Evolutionary conservation across 2,113 vertebrate species (phyloP).

Genomic region (Cyphomyrus discorhynchus): DNA sequence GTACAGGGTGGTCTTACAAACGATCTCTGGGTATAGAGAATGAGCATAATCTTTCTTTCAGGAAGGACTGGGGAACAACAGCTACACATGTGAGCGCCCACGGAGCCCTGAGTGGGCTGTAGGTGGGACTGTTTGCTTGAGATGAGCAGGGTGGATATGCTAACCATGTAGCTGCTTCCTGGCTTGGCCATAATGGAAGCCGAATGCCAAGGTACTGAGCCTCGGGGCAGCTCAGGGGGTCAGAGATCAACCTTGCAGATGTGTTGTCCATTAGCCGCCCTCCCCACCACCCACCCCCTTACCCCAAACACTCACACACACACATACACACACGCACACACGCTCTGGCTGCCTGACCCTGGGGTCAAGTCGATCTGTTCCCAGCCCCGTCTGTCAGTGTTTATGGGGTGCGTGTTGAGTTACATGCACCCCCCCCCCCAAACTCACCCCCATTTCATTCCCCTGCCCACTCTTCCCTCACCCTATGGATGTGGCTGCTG

Average conservation of each 20-base stretch:
- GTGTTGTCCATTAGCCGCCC: slow-evolving; percentile 23
- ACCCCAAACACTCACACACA: not conserved
- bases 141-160: not conserved
- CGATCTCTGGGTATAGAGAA: not conserved
- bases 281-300: not conserved
- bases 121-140: not conserved
- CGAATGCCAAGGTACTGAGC: not conserved
- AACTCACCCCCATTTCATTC: not conserved
- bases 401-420: slow-evolving; percentile 20
- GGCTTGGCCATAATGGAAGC: slow-evolving; percentile 1
- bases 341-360: slow-evolving; percentile 13
- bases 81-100: not conserved
- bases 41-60: not conserved
- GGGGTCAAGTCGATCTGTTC: slow-evolving; percentile 24
- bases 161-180: not conserved
- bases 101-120: not conserved
- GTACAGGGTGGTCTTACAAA: not conserved
- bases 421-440: not conserved
- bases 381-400: slow-evolving; percentile 25
- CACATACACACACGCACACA: not conserved
- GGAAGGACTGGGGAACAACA: not conserved
- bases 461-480: not conserved
- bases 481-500: not conserved
- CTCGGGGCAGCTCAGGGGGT: slow-evolving; percentile 10
- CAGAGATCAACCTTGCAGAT: slow-evolving; percentile 10